These are phyloP conservation scores for Tiphia femorata DNA, from an alignment of 2,888 invertebrate species.

Conservation along the genomic window DNA sequence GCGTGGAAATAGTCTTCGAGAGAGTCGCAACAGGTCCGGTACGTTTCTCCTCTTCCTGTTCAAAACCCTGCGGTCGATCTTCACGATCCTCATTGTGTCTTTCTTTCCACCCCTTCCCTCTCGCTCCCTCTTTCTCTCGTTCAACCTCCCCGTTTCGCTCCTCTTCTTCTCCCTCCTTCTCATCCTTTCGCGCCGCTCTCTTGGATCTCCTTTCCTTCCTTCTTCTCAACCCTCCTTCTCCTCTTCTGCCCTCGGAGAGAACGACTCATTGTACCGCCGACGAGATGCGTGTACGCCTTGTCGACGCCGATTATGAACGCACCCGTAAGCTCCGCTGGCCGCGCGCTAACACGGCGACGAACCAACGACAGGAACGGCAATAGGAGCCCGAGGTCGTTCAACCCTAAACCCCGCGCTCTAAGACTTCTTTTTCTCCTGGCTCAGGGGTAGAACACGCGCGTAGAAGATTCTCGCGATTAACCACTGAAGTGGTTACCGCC, in stretches of 20 bases:
- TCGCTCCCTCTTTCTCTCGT: conserved; percentile 9
- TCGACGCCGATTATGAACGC: conserved; percentile 59
- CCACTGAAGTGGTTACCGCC: too few relatives aligned
- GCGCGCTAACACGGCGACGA: conserved; percentile 36
- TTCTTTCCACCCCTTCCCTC: conserved; percentile 15
- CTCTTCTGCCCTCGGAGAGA: conserved; percentile 15
- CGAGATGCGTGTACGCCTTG: conserved; percentile 51
- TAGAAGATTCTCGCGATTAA: too few relatives aligned
- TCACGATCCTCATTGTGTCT: conserved; percentile 41
- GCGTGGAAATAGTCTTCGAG: conserved; percentile 18
- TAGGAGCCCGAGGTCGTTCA: conserved; percentile 49
- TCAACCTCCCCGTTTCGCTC: background rate
- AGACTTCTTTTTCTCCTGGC: background rate
- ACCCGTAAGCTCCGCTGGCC: conserved; percentile 47
- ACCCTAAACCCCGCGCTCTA: conserved; percentile 27
- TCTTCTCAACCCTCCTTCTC: conserved; percentile 4
- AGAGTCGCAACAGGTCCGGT: conserved; percentile 40
- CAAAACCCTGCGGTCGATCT: conserved; percentile 28
- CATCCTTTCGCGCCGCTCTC: background rate
- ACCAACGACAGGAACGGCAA: conserved; percentile 21
- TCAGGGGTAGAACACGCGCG: background rate
- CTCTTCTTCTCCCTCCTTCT: conserved; percentile 6
- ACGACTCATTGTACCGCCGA: conserved; percentile 40
- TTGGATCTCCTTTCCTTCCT: conserved; percentile 9
- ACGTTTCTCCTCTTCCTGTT: conserved; percentile 16